Evolutionary conservation across 2,888 invertebrate species (phyloP), one percentile per base, ranked within the genome.

Genomic region (Clanis bilineata): DNA sequence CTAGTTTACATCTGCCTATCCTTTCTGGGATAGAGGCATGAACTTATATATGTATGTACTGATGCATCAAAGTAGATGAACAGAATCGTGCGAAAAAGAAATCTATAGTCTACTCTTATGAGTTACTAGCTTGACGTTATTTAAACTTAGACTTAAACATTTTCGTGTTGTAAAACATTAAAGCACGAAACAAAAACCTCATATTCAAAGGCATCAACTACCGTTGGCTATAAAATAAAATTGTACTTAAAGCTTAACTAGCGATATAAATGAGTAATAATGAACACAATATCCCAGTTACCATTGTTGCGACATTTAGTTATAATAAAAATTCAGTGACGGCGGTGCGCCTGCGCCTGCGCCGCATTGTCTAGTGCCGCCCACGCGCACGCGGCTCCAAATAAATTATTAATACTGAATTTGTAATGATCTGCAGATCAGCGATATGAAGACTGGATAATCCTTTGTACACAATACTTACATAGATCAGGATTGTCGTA

Each of bases 331-430:
- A 85, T 81, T 68, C 79, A 72, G 80, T 79, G 80, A 83, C 82
- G 76, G 22, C 44, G 28, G 51, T 78, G 71, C 69, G 74, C 61
- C 71, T 78, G 71, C 69, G 74, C 61, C 71, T 66, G 81, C 77
- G 73, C 76, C 61, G 80, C 81, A 88, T 89, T 89, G 89, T 88
- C 86, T 88, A 76, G 70, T 65, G 70, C 66, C 86, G 72, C 90
- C 90, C 84, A 90, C 90, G 82, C 77, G 58, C 83, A 89, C 90
- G 81, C 77, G 58, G 82, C 86, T 86, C 90, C 76, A 88, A 83
- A 88, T 91, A 90, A 90, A 90, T 90, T 90, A 90, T 91, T 90
- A 89, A 90, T 91, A 85, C 79, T 82, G 90, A 85, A 90, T 91
- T 88, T 83, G 83, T 89, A 91, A 90, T 88, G 85, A 85, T 70